A percentile compares a stretch with the other conserved stretches of the same genome.
These are phyloP conservation scores for Sminthopsis crassicaudata DNA, from an alignment of 2,113 vertebrate species.

Conservation along the genomic window DNA sequence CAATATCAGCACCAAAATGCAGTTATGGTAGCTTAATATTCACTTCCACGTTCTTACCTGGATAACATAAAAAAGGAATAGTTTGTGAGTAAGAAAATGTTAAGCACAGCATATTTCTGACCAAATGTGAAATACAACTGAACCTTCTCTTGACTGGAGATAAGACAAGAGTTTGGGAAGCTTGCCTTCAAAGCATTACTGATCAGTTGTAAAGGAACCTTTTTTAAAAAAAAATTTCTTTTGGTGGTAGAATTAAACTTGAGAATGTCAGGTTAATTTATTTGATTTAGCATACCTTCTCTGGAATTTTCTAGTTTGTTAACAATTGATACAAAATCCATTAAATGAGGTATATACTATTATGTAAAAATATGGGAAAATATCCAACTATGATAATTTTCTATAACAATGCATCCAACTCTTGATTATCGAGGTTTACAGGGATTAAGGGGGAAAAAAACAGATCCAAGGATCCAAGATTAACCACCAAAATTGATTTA, in stretches of 20 bases:
- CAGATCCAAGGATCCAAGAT: not conserved
- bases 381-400: conserved; percentile 45
- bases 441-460: conserved; percentile 38
- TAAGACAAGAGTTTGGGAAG: conserved; percentile 60
- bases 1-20: conserved; percentile 71
- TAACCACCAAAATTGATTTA: conserved; percentile 56
- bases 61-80: conserved; percentile 66
- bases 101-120: conserved; percentile 49
- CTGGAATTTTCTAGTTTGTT: conserved; percentile 64
- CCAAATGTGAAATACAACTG: conserved; percentile 58
- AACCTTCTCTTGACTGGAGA: conserved; percentile 57
- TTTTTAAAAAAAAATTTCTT: conserved; percentile 68
- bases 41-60: conserved; percentile 67
- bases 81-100: conserved; percentile 64
- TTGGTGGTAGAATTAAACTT: conserved; percentile 63
- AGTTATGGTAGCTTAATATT: conserved; percentile 73
- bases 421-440: not conserved
- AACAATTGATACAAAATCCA: conserved; percentile 64
- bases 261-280: conserved; percentile 60
- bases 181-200: conserved; percentile 66
- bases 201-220: conserved; percentile 30
- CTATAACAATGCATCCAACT: not conserved
- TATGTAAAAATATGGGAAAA: conserved; percentile 59
- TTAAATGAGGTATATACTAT: conserved; percentile 38
- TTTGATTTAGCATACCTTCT: conserved; percentile 29